Percentiles rank a stretch among this genome's conserved stretches.
Evolutionary conservation across 2,113 vertebrate genomes (phyloP).

Genomic region (Sakesphorus luctuosus): DNA sequence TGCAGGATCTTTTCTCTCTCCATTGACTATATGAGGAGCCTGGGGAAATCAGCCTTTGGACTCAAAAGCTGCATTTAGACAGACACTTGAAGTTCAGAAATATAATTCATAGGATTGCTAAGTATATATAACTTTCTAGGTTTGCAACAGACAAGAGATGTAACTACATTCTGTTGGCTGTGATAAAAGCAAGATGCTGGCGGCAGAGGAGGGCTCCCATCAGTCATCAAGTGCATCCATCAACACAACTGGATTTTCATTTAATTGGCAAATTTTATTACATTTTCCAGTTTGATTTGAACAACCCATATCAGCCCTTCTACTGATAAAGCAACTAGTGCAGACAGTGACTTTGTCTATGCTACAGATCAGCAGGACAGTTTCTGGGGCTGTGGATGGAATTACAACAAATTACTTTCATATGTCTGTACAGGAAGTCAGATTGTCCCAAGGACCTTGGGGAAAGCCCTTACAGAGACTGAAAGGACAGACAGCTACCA

Average conservation of each 20-base stretch:
- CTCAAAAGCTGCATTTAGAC: neutral
- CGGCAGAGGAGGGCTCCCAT: neutral
- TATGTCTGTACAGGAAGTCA: neutral
- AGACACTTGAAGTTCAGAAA: neutral
- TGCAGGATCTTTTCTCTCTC: constrained; percentile 3
- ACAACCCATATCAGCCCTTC: neutral
- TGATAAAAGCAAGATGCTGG: neutral
- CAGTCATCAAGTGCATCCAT: neutral
- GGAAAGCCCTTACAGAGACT: neutral
- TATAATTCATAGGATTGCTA: neutral
- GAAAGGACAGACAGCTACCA: neutral
- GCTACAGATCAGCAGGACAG: neutral
- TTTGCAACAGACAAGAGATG: neutral
- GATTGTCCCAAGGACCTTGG: neutral
- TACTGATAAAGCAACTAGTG: neutral
- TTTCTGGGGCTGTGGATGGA: neutral
- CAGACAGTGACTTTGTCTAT: neutral
- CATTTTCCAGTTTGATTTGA: neutral
- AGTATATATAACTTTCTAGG: neutral
- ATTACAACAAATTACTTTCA: neutral
- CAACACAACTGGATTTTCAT: neutral
- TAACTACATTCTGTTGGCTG: neutral
- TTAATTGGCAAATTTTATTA: neutral
- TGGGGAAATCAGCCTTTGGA: neutral
- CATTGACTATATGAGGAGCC: neutral